These are phyloP conservation scores for Hyles euphorbiae DNA, from an alignment of 1,140 invertebrate genomes.

Conservation along the genomic window DNA sequence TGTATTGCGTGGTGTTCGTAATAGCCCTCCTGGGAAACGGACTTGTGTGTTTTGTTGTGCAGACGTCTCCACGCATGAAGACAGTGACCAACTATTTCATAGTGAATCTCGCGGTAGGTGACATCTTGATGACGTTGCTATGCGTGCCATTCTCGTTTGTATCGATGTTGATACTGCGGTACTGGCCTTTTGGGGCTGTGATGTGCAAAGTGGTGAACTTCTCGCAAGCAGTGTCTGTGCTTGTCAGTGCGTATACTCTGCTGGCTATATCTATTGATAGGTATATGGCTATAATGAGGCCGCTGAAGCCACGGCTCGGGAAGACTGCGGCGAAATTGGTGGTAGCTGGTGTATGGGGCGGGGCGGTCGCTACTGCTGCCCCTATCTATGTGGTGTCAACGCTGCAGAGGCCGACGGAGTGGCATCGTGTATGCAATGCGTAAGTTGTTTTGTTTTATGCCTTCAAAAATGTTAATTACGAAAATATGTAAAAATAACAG, in stretches of 20 bases:
- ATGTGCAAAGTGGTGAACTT: slow-evolving; percentile 88
- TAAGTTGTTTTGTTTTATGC: slow-evolving; percentile 58
- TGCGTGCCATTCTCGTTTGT: slow-evolving; percentile 91
- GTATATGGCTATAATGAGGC: slow-evolving; percentile 92
- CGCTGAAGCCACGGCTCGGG: slow-evolving; percentile 86
- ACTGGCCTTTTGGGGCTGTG: slow-evolving; percentile 88
- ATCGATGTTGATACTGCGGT: slow-evolving; percentile 80
- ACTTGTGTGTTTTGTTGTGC: slow-evolving; percentile 88
- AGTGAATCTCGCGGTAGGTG: slow-evolving; percentile 88
- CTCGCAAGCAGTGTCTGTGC: slow-evolving; percentile 86
- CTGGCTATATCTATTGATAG: slow-evolving; percentile 91
- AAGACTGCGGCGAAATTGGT: slow-evolving; percentile 81
- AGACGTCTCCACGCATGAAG: slow-evolving; percentile 85
- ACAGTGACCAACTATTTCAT: slow-evolving; percentile 93
- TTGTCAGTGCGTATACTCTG: slow-evolving; percentile 89
- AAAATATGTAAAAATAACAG: too few relatives aligned
- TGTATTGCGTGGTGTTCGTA: slow-evolving; percentile 85
- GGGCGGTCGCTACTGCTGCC: slow-evolving; percentile 86
- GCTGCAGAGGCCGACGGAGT: slow-evolving; percentile 75
- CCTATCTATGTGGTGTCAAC: slow-evolving; percentile 85
- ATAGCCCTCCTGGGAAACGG: slow-evolving; percentile 86
- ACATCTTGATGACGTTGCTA: slow-evolving; percentile 88
- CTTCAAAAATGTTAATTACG: too few relatives aligned
- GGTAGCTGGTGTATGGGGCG: slow-evolving; percentile 85
- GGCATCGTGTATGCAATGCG: slow-evolving; percentile 78